Conservation (phyloP, 2,888 invertebrate species). For the Lithosia quadra region DNA sequence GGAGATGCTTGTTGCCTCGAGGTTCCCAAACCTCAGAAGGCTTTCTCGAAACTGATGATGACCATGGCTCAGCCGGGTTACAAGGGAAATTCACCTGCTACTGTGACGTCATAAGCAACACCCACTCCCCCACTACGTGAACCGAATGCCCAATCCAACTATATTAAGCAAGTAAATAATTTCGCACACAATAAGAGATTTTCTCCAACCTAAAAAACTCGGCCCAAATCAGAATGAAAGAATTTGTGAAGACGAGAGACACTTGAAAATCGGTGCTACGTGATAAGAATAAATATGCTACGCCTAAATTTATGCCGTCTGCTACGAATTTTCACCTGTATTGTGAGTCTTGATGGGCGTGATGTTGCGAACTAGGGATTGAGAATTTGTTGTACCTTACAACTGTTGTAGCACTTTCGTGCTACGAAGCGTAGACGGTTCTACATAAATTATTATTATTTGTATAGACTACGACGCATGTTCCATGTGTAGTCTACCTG, state of each 20-base stretch:
- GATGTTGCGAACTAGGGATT: constrained; percentile 23
- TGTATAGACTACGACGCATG: too few species aligned
- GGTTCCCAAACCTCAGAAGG: too few species aligned
- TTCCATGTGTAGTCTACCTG: too few species aligned
- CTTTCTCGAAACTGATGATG: too few species aligned
- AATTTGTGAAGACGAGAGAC: constrained; percentile 65
- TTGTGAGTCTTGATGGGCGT: constrained; percentile 25
- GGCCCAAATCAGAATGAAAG: constrained; percentile 60
- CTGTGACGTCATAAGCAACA: constrained; percentile 53
- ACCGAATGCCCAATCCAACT: constrained; percentile 57
- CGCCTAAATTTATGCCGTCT: constrained; percentile 36
- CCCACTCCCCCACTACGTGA: constrained; percentile 57
- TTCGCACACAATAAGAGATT: constrained; percentile 48
- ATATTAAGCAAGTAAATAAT: constrained; percentile 77
- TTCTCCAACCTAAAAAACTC: constrained; percentile 52
- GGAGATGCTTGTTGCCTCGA: too few species aligned
- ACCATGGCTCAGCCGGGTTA: too few species aligned
- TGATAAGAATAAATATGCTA: constrained; percentile 60
- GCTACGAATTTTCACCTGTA: constrained; percentile 35
- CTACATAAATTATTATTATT: too few species aligned
- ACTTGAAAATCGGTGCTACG: constrained; percentile 75
- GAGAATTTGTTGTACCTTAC: constrained; percentile 28
- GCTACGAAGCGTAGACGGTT: constrained; percentile 14
- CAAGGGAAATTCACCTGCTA: constrained; percentile 36
- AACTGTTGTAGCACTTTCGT: constrained; percentile 34